These are phyloP conservation scores for Macrosiphum euphorbiae DNA, from an alignment of 2,888 invertebrate genomes.

Conservation along the genomic window DNA sequence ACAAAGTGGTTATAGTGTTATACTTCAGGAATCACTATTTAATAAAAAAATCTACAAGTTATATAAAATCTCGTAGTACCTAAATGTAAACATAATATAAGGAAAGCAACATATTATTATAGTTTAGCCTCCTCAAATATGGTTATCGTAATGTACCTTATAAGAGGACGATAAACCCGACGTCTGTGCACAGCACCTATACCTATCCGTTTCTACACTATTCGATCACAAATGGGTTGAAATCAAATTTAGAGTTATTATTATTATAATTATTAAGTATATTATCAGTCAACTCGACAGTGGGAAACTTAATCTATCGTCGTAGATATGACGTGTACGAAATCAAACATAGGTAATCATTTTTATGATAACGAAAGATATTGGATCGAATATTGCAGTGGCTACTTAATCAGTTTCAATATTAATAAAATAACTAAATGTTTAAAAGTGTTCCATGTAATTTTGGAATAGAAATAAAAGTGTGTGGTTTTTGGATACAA, in stretches of 20 bases:
- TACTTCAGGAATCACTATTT: neutral
- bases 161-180: neutral
- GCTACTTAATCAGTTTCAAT: neutral
- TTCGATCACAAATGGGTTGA: neutral
- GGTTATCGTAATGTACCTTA: neutral
- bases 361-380: neutral
- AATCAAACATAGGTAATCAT: neutral
- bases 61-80: neutral
- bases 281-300: neutral
- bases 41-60: neutral
- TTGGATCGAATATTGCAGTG: too few species aligned
- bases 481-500: too few species aligned
- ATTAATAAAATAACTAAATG: neutral
- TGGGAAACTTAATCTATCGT: neutral
- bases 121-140: neutral
- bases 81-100: neutral
- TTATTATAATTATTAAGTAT: neutral
- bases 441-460: neutral
- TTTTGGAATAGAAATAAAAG: too few species aligned
- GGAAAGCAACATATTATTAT: neutral
- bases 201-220: neutral
- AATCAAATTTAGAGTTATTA: neutral
- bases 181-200: neutral
- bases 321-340: neutral
- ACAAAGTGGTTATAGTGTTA: neutral